phyloP scores from a whole-genome alignment of 2,888 invertebrate genomes.

The Beris chalybata region DNA sequence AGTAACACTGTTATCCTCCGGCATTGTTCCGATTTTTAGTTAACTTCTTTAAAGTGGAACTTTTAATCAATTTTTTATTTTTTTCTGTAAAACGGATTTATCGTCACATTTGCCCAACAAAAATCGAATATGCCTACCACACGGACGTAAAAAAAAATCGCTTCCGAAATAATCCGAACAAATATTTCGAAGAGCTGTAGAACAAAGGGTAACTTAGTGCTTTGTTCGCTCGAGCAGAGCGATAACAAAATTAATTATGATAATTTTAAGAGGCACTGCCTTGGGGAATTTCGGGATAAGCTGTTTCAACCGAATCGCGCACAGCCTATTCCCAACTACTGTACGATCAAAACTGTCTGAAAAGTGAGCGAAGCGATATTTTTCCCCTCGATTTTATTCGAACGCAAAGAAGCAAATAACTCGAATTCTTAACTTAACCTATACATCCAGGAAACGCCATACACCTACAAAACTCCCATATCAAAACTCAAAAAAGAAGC shows the following conservation, averaged over 20 bases:
- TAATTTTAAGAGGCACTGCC: not conserved
- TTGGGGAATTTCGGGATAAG: constrained; percentile 2
- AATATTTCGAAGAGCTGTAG: constrained; percentile 8
- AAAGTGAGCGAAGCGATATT: not conserved
- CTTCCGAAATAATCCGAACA: not conserved
- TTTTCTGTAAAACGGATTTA: not conserved
- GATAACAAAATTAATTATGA: constrained; percentile 12
- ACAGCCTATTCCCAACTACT: constrained; percentile 37
- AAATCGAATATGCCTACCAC: not conserved
- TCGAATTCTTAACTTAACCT: too few species aligned
- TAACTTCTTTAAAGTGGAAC: not conserved
- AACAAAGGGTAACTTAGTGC: constrained; percentile 14
- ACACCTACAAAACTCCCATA: too few species aligned
- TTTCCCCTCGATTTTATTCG: too few species aligned
- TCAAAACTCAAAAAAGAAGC: too few species aligned
- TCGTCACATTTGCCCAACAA: constrained; percentile 4
- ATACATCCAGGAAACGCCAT: too few species aligned
- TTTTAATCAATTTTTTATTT: constrained; percentile 9
- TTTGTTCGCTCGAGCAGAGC: constrained; percentile 20
- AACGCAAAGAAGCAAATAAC: too few species aligned
- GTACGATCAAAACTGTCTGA: constrained; percentile 29
- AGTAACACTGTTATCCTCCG: constrained; percentile 50
- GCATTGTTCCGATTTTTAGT: constrained; percentile 48
- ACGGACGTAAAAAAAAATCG: constrained; percentile 5
- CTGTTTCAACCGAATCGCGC: constrained; percentile 14